Conservation (phyloP, 2,113 vertebrate genomes). For the Dendrocopos noguchii region DNA sequence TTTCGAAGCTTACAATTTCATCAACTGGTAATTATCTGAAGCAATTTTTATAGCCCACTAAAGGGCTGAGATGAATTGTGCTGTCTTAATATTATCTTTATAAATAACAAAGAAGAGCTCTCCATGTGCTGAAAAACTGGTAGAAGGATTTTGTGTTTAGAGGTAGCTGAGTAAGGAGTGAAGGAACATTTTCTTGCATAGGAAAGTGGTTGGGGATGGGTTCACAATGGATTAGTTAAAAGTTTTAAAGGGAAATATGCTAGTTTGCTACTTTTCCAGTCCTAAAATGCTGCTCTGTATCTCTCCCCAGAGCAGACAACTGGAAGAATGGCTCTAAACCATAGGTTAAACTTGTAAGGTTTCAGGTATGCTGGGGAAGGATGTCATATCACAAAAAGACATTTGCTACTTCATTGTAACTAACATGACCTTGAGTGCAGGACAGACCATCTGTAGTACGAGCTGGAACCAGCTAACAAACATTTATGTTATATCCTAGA, state of each 20-base stretch:
- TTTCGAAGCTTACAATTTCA: constrained; percentile 60
- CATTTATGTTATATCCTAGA: background rate
- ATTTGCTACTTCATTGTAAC: background rate
- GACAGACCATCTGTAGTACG: background rate
- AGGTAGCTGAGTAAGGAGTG: background rate
- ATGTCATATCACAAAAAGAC: background rate
- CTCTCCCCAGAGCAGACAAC: background rate
- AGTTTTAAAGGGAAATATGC: background rate
- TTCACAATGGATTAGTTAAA: background rate
- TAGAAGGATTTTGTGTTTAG: constrained; percentile 7
- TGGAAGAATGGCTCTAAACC: background rate
- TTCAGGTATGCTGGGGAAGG: background rate
- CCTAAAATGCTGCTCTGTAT: background rate
- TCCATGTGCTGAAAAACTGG: background rate
- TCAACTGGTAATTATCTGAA: constrained; percentile 58
- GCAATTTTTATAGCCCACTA: constrained; percentile 52
- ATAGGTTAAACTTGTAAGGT: background rate
- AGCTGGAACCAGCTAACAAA: background rate
- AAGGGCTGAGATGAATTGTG: constrained; percentile 42
- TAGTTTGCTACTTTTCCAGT: background rate
- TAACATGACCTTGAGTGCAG: background rate
- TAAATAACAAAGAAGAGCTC: constrained; percentile 52
- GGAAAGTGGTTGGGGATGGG: background rate
- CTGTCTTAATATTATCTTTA: constrained; percentile 36
- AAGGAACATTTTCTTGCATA: background rate